Evolutionary conservation across 1,140 invertebrate species (phyloP), one percentile per base, ranked within the genome.

Genomic region (Atta texana): DNA sequence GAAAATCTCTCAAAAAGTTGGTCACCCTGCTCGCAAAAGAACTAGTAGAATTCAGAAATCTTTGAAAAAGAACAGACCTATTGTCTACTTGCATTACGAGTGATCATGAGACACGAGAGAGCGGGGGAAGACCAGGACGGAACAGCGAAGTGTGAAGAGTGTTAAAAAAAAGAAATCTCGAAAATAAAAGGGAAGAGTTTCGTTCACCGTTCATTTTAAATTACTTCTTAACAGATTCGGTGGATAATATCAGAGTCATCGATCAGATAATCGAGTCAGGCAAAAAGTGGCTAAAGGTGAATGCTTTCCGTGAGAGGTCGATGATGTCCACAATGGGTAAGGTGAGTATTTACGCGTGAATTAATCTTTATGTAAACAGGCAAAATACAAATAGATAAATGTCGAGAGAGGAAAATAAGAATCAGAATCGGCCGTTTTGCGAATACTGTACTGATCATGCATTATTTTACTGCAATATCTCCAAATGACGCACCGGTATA

Each of bases 261-360:
- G 66, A 49, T 3, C 21, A 44, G 24, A 75, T 64, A 66, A 87
- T 64, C 44, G 76, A 87, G 14, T 66, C 39, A 1, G 59, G 10
- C 10, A 24, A 28, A 24, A 77, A 68, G 61, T 57, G 39, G 16
- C 10, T 39, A 28, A 24, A 77, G 71, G 61, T 53, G 71, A 88
- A 12, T 75, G 44, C 74, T 80, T 85, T 93, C 90, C 92, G 88
- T 91, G 88, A 89, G 61, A 91, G 44, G 82, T 64, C 68, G 89
- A 78, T 90, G 90, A 95, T 95, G 94, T 95, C 94, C 88, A 94
- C 95, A 59, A 95, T 95, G 93, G 94, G 94, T 63, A 95, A 95
- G 93, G 94, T 95, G 74, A 94, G 93, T 90, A 28, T 6, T 69
- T 78, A 10, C 14, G 14, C 10, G 39, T 16, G 16, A 84, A 84